These are phyloP conservation scores for Caenorhabditis afra DNA, from an alignment of 2,888 invertebrate species.

Conservation along the genomic window DNA sequence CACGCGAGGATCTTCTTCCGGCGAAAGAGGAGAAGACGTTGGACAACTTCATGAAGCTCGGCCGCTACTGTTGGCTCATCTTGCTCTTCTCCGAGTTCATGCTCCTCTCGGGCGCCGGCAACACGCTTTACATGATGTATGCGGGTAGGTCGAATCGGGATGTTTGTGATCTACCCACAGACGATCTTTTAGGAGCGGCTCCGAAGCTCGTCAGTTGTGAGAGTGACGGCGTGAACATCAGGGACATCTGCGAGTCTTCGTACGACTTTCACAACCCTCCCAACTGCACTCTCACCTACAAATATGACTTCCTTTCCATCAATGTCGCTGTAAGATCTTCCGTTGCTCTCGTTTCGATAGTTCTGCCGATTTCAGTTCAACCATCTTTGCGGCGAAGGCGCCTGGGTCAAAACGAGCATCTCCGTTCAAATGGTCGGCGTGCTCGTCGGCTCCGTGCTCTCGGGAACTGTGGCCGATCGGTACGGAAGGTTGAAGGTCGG, in stretches of 20 bases:
- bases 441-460: conserved; percentile 58
- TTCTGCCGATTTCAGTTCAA: conserved; percentile 60
- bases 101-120: conserved; percentile 62
- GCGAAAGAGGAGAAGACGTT: conserved; percentile 47
- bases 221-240: conserved; percentile 42
- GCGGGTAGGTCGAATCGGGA: conserved; percentile 45
- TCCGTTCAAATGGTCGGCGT: conserved; percentile 78
- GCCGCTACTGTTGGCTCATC: conserved; percentile 60
- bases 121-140: conserved; percentile 66
- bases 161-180: background rate
- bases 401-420: conserved; percentile 73
- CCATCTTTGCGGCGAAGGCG: conserved; percentile 68
- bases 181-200: conserved; percentile 46
- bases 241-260: conserved; percentile 55
- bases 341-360: too few relatives aligned
- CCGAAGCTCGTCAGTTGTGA: conserved; percentile 58
- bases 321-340: conserved; percentile 62
- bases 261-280: conserved; percentile 48
- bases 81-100: conserved; percentile 65
- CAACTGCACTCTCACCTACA: conserved; percentile 55
- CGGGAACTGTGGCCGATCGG: conserved; percentile 62
- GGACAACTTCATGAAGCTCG: conserved; percentile 56
- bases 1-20: conserved; percentile 24
- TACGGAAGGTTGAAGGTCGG: conserved; percentile 62
- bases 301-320: conserved; percentile 67